A percentile compares a stretch with the other conserved stretches of the same genome.
These are phyloP conservation scores for Ridgeia piscesae DNA, from an alignment of 1,140 invertebrate genomes.

Conservation along the genomic window DNA sequence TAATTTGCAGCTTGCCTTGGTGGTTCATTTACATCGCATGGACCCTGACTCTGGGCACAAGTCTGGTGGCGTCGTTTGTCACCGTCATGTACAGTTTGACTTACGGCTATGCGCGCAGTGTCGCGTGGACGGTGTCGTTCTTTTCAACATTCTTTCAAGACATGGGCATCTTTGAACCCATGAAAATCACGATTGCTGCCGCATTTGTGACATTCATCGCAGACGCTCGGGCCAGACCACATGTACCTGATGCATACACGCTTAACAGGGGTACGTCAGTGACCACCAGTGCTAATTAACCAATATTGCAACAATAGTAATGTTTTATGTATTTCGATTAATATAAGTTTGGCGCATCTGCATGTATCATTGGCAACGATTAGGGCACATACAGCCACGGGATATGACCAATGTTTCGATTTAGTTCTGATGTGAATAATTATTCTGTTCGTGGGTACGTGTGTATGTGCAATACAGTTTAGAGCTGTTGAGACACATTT, in stretches of 20 bases:
- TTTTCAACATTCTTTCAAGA: neutral
- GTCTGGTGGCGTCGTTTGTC: neutral
- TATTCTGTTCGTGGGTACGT: too few relatives aligned
- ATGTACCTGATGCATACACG: neutral
- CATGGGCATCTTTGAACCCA: neutral
- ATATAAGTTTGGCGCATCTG: too few relatives aligned
- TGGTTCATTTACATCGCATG: neutral
- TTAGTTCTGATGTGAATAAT: too few relatives aligned
- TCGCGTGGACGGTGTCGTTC: neutral
- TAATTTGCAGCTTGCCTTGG: neutral
- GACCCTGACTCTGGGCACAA: neutral
- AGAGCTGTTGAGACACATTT: too few relatives aligned
- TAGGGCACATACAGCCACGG: too few relatives aligned
- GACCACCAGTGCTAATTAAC: too few relatives aligned
- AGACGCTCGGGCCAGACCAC: neutral
- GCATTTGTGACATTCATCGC: neutral
- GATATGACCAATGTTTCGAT: too few relatives aligned
- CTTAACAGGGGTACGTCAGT: neutral
- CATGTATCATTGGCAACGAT: too few relatives aligned
- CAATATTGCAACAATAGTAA: too few relatives aligned
- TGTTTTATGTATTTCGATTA: too few relatives aligned
- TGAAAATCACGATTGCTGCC: neutral
- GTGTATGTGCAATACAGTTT: too few relatives aligned
- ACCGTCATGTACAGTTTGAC: neutral
- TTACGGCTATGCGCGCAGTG: neutral